Conservation (phyloP, 2,888 invertebrate genomes). For the Exephanes ischioxanthus region DNA sequence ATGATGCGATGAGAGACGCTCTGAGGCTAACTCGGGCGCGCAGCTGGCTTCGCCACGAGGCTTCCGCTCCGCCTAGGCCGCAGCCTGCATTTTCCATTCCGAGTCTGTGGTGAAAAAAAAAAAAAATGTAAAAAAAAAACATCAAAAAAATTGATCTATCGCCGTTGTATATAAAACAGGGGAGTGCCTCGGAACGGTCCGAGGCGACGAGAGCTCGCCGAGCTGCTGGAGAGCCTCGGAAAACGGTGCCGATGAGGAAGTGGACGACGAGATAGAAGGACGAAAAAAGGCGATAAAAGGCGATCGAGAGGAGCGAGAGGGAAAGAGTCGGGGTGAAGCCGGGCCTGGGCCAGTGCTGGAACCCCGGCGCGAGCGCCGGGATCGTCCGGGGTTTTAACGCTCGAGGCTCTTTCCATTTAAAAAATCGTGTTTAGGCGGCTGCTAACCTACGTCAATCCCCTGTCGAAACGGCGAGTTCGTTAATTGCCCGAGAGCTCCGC, state of each 20-base stretch:
- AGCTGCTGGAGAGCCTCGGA: conserved; percentile 20
- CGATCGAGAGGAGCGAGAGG: conserved; percentile 64
- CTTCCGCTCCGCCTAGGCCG: conserved; percentile 56
- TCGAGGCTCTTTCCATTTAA: conserved; percentile 64
- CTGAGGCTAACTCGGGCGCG: conserved; percentile 32
- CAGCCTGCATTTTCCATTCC: conserved; percentile 65
- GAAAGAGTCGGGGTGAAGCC: not conserved
- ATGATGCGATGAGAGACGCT: conserved; percentile 58
- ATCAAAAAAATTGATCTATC: conserved; percentile 60
- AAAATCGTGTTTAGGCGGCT: conserved; percentile 62
- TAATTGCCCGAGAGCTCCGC: conserved; percentile 64
- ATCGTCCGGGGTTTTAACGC: conserved; percentile 40
- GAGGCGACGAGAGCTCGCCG: conserved; percentile 59
- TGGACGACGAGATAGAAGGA: conserved; percentile 54
- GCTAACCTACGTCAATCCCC: conserved; percentile 64
- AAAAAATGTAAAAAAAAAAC: conserved; percentile 26
- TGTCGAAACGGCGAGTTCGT: conserved; percentile 58
- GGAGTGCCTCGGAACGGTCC: conserved; percentile 55
- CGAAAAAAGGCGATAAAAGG: conserved; percentile 64
- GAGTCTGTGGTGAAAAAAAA: conserved; percentile 41
- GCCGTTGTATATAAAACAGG: conserved; percentile 62
- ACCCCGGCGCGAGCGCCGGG: conserved; percentile 51
- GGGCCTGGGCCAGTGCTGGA: not conserved
- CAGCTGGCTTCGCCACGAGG: conserved; percentile 59
- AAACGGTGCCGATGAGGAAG: conserved; percentile 47